These are phyloP conservation scores for Orchesella cincta DNA, from an alignment of 1,140 invertebrate species.

Conservation along the genomic window DNA sequence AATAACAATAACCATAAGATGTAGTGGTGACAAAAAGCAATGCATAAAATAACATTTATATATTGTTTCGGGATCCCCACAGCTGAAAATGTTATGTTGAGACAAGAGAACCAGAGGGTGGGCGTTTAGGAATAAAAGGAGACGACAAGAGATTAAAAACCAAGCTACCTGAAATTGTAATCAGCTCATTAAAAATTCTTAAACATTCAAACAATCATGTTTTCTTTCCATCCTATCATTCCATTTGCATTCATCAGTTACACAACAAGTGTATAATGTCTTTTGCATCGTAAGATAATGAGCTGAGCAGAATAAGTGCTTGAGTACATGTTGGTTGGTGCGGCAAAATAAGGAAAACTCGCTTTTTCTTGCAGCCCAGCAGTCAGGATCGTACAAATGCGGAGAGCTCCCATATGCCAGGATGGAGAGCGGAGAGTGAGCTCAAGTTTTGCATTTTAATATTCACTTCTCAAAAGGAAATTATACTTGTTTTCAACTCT, in stretches of 20 bases:
- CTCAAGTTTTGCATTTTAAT: background rate
- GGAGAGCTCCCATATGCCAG: background rate
- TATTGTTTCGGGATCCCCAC: background rate
- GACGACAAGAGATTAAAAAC: background rate
- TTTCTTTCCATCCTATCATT: background rate
- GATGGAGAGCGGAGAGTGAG: too few species aligned
- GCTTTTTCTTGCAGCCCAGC: background rate
- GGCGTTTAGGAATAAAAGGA: background rate
- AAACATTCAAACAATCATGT: background rate
- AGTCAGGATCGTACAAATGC: background rate
- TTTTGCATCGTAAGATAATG: background rate
- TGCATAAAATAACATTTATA: background rate
- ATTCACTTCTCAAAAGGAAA: background rate
- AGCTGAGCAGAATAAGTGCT: background rate
- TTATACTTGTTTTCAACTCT: background rate
- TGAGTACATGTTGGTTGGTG: background rate
- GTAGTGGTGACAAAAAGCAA: too few species aligned
- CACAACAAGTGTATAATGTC: background rate
- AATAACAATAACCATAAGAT: too few species aligned
- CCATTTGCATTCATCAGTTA: too few species aligned
- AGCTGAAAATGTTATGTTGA: background rate
- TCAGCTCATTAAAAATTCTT: conserved; percentile 36
- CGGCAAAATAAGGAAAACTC: background rate
- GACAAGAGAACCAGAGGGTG: background rate
- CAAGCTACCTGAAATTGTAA: conserved; percentile 35